A percentile compares a stretch with the other conserved stretches of the same genome.
phyloP scores from a whole-genome alignment of 2,797 vertebrate genomes.

The Hemibagrus guttatus region DNA sequence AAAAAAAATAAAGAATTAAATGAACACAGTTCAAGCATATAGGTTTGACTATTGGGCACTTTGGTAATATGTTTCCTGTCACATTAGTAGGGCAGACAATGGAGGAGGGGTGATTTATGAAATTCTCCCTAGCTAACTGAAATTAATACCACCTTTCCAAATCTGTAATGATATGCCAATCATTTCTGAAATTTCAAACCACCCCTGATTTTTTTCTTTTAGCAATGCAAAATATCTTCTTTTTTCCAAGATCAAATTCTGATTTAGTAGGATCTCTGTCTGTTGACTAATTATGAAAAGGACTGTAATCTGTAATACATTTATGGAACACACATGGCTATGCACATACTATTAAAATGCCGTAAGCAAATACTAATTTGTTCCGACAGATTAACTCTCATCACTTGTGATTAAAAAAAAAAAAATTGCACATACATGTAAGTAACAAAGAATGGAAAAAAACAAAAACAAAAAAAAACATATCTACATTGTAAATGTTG shows the following conservation, averaged over 20 bases:
- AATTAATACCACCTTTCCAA: not conserved
- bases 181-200: not conserved
- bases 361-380: slow-evolving; percentile 15
- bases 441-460: slow-evolving; percentile 37
- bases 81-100: slow-evolving; percentile 15
- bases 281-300: not conserved
- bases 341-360: slow-evolving; percentile 17
- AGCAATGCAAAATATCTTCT: not conserved
- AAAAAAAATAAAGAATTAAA: slow-evolving; percentile 9
- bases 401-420: slow-evolving; percentile 34
- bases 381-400: slow-evolving; percentile 1
- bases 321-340: not conserved
- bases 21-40: slow-evolving; percentile 31
- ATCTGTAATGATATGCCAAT: not conserved
- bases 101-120: not conserved
- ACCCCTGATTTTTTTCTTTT: not conserved
- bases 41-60: not conserved
- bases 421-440: slow-evolving; percentile 46
- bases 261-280: not conserved
- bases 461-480: slow-evolving; percentile 21
- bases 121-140: not conserved
- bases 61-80: slow-evolving; percentile 1
- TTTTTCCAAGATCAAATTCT: not conserved
- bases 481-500: slow-evolving; percentile 22
- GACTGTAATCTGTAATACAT: not conserved